Base-by-base conservation (phyloP, 1,140 invertebrate genomes). In the Ephestia elutella region DNA sequence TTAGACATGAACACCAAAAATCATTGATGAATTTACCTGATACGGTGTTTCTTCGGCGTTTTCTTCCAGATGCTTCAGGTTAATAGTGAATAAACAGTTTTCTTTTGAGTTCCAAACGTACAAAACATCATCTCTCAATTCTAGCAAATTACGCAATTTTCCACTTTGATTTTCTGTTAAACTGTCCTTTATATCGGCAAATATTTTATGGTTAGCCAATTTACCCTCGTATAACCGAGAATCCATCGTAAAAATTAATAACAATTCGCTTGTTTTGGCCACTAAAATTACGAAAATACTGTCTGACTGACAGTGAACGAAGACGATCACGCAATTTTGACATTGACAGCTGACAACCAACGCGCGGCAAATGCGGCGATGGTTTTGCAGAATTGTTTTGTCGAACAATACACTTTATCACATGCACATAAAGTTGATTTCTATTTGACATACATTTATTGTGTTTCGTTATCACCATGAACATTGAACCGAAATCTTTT, bases 61-160 rank as follows among this genome's bases (percentile, higher is more conserved):
- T 59, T 85, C 87, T 56, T 90, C 89, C 25, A 91, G 79, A 20
- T 90, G 88, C 61, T 91, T 90, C 51, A 92, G 57, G 71, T 93
- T 92, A 49, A 93, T 75, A 49, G 90, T 89, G 59, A 91, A 84
- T 54, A 93, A 86, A 79, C 92, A 92, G 66, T 90, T 91, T 77
- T 92, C 92, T 18, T 90, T 77, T 2, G 90, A 87, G 73, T 91
- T 90, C 93, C 93, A 93, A 57, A 91, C 87, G 66, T 91, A 93
- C 15, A 93, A 82, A 63, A 93, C 88, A 74, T 92, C 91, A 61
- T 93, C 92, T 49, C 90, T 90, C 32, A 93, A 89, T 63, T 90
- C 90, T 7, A 93, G 68, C 50, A 93, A 89, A 79, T 92, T 93
- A 49, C 88, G 82, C 15, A 92, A 90, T 59, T 92, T 92, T n/a